Evolutionary conservation across 2,113 vertebrate species (phyloP), one percentile per base, ranked within the genome.

Genomic region (Chamaea fasciata): DNA sequence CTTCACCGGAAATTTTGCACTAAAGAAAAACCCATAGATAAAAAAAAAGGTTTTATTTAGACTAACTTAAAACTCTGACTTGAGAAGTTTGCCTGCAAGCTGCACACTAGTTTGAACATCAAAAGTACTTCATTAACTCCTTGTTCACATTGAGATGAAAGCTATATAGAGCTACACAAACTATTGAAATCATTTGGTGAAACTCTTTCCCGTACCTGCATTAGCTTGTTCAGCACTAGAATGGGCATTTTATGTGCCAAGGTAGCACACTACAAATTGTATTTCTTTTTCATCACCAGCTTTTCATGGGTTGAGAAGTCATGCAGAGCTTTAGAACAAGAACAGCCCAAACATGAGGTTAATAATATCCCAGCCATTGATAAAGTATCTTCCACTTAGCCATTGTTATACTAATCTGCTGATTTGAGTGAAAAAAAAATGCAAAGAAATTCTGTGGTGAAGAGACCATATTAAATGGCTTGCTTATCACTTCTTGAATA

Each of bases 401-500:
- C 53, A 73, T 20, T 93, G 53, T 82, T 76, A n/a, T 1, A 49
- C n/a, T 62, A 39, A 80, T 83, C 62, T 59, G 37, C 57, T 50
- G 31, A 77, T 77, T 79, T 65, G 28, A 70, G n/a, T n/a, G 11
- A 46, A 81, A 70, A 62, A 39, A 49, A 35, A 35, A 0, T 1
- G 2, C 10, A 74, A 55, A 78, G n/a, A 53, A 78, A 88, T 59
- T 79, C 52, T 57, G 11, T 42, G 20, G 35, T 42, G 26, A 56
- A 75, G 20, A 60, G 33, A 60, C 30, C 11, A 65, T 26, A 60
- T 47, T n/a, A 78, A 86, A 64, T 26, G 5, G 39, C 24, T 92
- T 87, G 59, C 68, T 91, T 94, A 69, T 83, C 31, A 2, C 41
- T 90, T 94, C 84, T 60, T 44, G 47, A 89, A 95, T 63, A 53